These are phyloP conservation scores for Cantharis rustica DNA, from an alignment of 2,888 invertebrate genomes.

Conservation along the genomic window DNA sequence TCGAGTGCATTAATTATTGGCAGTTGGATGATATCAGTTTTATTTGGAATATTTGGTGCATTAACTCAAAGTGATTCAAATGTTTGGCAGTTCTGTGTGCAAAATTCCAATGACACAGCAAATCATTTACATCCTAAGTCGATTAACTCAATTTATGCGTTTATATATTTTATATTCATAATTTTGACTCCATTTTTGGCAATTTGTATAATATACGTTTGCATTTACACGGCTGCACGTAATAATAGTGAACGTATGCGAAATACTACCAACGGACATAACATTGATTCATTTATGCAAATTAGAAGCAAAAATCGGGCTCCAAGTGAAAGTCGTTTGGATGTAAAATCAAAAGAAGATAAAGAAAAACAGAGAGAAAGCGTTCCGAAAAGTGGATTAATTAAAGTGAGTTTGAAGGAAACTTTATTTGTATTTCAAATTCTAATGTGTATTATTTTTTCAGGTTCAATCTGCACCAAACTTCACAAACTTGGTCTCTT, in stretches of 20 bases:
- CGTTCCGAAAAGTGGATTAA: constrained; percentile 43
- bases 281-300: constrained; percentile 56
- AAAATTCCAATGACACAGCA: constrained; percentile 6
- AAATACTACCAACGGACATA: constrained; percentile 56
- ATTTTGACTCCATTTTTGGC: constrained; percentile 63
- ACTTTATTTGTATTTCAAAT: neutral
- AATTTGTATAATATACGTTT: constrained; percentile 74
- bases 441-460: neutral
- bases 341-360: constrained; percentile 3
- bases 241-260: constrained; percentile 69
- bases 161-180: constrained; percentile 56
- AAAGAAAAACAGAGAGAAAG: neutral
- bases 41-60: constrained; percentile 57
- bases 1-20: constrained; percentile 57
- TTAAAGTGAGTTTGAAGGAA: constrained; percentile 30
- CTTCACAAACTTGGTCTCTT: constrained; percentile 36
- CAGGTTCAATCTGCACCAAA: constrained; percentile 51
- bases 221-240: constrained; percentile 77
- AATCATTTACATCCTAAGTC: constrained; percentile 36
- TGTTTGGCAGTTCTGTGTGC: constrained; percentile 55
- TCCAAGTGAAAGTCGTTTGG: constrained; percentile 51
- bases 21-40: constrained; percentile 58
- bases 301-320: constrained; percentile 54
- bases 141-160: constrained; percentile 56
- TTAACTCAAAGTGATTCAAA: constrained; percentile 56